These are phyloP conservation scores for Aphelocoma californica DNA, from an alignment of 2,797 vertebrate species.

Conservation along the genomic window DNA sequence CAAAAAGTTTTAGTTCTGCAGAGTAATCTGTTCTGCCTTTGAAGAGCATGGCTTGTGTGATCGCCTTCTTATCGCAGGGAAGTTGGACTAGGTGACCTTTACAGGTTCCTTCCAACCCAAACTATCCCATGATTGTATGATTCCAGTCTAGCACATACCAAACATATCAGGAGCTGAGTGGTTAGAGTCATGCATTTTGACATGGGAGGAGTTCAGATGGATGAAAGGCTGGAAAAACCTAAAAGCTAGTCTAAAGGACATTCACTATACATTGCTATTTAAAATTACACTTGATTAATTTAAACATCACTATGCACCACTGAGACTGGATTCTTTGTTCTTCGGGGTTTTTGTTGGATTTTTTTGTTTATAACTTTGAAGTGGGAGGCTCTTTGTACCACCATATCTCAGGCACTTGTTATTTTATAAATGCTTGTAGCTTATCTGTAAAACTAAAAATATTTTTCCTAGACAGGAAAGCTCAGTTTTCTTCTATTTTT, in stretches of 20 bases:
- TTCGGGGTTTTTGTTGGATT: fast-evolving
- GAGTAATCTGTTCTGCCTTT: neutral
- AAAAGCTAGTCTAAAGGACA: neutral
- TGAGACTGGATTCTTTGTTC: neutral
- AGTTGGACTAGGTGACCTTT: neutral
- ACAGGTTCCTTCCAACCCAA: neutral
- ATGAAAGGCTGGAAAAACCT: neutral
- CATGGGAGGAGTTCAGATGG: neutral
- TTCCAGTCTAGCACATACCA: neutral
- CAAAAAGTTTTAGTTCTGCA: neutral
- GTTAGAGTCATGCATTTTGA: neutral
- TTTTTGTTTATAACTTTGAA: neutral
- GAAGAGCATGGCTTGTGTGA: neutral
- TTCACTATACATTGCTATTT: neutral
- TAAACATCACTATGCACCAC: neutral
- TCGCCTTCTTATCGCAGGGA: neutral
- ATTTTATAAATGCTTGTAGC: neutral
- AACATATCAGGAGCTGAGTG: neutral
- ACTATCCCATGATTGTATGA: neutral
- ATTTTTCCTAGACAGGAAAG: neutral
- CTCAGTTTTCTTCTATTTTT: neutral
- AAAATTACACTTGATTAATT: neutral
- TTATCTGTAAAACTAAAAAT: neutral
- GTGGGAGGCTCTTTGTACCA: neutral
- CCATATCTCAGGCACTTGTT: neutral